Percentiles rank a stretch among this genome's conserved stretches.
Conservation (phyloP, 2,888 invertebrate species). For the Chalcosyrphus nemorum region DNA sequence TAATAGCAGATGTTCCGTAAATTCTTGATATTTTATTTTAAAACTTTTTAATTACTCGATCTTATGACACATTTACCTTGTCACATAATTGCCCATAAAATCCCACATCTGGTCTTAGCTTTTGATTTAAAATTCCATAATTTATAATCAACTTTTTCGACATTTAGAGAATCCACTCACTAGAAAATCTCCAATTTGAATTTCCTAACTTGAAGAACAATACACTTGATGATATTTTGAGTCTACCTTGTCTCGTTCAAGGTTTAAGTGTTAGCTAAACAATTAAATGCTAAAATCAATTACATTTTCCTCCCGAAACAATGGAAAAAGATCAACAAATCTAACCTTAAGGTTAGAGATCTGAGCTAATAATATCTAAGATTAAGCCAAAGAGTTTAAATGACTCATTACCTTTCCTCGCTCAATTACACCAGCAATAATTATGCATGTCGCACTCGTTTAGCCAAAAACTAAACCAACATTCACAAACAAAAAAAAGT, state of each 20-base stretch:
- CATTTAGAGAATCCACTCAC: not conserved
- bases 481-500: not conserved
- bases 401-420: conserved; percentile 9
- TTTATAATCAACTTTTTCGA: not conserved
- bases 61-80: too few relatives aligned
- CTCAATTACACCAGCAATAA: conserved; percentile 49
- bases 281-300: conserved; percentile 1
- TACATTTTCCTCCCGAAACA: not conserved
- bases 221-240: not conserved
- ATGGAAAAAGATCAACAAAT: not conserved
- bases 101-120: not conserved
- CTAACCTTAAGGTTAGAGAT: conserved; percentile 29
- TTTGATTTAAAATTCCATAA: not conserved
- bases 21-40: too few relatives aligned
- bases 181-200: conserved; percentile 2
- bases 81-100: not conserved
- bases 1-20: too few relatives aligned
- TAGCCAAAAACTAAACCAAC: conserved; percentile 4
- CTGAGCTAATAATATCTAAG: conserved; percentile 2
- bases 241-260: conserved; percentile 6
- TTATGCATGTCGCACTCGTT: conserved; percentile 37
- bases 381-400: not conserved
- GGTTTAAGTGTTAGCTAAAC: not conserved
- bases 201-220: not conserved
- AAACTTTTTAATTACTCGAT: too few relatives aligned